Evolutionary conservation across 2,113 vertebrate genomes (phyloP), one percentile per base, ranked within the genome.

Genomic region (Pavo muticus): DNA sequence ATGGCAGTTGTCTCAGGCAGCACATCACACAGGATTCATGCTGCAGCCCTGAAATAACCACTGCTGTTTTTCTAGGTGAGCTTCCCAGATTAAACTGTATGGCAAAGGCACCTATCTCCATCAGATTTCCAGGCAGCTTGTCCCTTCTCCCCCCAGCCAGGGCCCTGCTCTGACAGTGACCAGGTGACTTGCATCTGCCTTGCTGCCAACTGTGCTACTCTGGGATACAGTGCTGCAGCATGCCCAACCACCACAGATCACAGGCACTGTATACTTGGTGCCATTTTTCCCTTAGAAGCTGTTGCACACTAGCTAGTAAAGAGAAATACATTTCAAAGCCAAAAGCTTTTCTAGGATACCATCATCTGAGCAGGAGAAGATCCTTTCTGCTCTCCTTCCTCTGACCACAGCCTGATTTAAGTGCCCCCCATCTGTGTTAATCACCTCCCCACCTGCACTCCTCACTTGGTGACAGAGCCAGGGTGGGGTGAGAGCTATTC

Each of bases 251-350:
- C 61, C 24, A 11, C 70, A 50, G 39, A 50, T 42, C 27, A 18
- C 6, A 3, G 1, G 2, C 1, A 0, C 10, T 47, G 19, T 69
- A 19, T 6, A 4, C 39, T 7, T 37, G 10, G 20, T 73, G 25
- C 56, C 6, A 2, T 48, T 65, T 72, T 73, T 83, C 15, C 23
- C 13, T 56, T 61, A 65, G 35, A 61, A 83, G 14, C 35, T 65
- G 2, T 32, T 30, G 11, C 45, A 27, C 67, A 23, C 29, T 30
- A 32, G 8, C 18, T 35, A 17, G 21, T 47, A 30, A 39, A 37
- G 52, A 52, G 18, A 63, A 89, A 71, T 9, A 14, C 4, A 11
- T 14, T 44, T 75, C 40, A 75, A 73, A 86, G 39, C 27, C 67
- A 85, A 4, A 18, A 57, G 11, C 2, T 80, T 91, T 87, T 57